Evolutionary conservation across 2,888 invertebrate genomes (phyloP), one percentile per base, ranked within the genome.

Genomic region (Sympetrum striolatum): DNA sequence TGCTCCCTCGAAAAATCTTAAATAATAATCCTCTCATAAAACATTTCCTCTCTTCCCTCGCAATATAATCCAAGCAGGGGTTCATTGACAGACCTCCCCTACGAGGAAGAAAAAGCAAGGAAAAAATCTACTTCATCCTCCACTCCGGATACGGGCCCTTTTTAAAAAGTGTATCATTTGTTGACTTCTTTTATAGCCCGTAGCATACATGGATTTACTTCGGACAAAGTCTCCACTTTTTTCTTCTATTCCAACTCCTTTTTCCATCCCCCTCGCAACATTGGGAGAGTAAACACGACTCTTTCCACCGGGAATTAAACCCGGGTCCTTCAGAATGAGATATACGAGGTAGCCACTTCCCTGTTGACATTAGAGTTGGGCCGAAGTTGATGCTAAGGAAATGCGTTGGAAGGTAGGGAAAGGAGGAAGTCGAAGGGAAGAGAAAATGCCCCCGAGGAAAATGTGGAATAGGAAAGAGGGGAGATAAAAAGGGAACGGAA

Each of bases 301-400:
- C 86, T 60, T 86, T 86, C 86, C 86, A 86, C 60, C 86, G 86
- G 86, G 86, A 86, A 86, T 86, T 86, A 86, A 86, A 86, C 86
- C 86, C 86, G 86, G 86, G 86, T 60, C 86, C 86, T 86, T 86
- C 86, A 86, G 86, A 86, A 86, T 86, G 86, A 86, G 86, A 86
- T 86, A 86, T 86, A 60, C 86, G 86, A 86, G 86, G 86, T 86
- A 86, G 86, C 86, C 86, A 86, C 86, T 86, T 86, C 86, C 86
- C 86, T 86, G 86, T 86, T 86, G 86, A 86, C 86, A 86, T 86
- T 86, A 37, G 86, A 86, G 86, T 86, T 86, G 86, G 86, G 37
- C 58, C 35, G 60, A 86, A 86, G 86, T 86, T 86, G 60, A 86
- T 86, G 86, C 86, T 60, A 86, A 86, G 86, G 86, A 86, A 86